Conservation (phyloP, 2,888 invertebrate genomes). For the Phlogophora meticulosa region DNA sequence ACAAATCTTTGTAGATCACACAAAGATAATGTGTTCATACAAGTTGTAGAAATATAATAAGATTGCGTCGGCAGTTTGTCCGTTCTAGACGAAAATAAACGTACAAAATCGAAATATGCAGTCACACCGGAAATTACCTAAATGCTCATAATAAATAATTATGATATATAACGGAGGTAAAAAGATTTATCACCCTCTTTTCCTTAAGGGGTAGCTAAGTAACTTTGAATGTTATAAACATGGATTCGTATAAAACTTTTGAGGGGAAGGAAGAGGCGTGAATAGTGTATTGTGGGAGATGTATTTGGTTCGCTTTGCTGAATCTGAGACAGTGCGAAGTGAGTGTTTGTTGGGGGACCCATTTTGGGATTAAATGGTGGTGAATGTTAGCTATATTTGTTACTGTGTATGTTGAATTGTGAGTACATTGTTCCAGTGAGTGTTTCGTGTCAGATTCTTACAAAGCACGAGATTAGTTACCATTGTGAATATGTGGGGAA, state of each 20-base stretch:
- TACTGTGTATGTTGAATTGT: background rate
- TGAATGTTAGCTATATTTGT: background rate
- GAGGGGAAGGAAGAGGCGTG: slow-evolving; percentile 14
- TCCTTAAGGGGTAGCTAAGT: slow-evolving; percentile 46
- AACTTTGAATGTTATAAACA: slow-evolving; percentile 54
- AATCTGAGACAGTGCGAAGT: slow-evolving; percentile 28
- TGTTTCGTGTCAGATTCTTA: background rate
- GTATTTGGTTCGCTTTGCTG: slow-evolving; percentile 12
- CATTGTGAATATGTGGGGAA: too few relatives aligned
- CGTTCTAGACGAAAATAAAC: background rate
- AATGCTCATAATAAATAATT: slow-evolving; percentile 44
- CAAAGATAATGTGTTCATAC: too few relatives aligned
- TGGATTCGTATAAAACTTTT: slow-evolving; percentile 34
- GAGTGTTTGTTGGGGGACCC: slow-evolving; percentile 5
- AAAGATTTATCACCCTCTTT: slow-evolving; percentile 51
- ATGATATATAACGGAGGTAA: slow-evolving; percentile 27
- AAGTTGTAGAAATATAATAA: background rate
- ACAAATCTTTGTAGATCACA: too few relatives aligned
- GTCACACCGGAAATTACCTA: slow-evolving; percentile 19
- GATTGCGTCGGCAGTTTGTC: background rate
- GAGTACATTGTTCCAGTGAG: background rate
- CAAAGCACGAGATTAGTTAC: too few relatives aligned
- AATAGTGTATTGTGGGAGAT: slow-evolving; percentile 22
- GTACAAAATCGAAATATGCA: background rate
- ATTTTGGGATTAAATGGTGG: slow-evolving; percentile 26